Percentiles rank a stretch among this genome's conserved stretches.
phyloP scores from a whole-genome alignment of 2,113 vertebrate genomes.

The Collichthys lucidus region DNA sequence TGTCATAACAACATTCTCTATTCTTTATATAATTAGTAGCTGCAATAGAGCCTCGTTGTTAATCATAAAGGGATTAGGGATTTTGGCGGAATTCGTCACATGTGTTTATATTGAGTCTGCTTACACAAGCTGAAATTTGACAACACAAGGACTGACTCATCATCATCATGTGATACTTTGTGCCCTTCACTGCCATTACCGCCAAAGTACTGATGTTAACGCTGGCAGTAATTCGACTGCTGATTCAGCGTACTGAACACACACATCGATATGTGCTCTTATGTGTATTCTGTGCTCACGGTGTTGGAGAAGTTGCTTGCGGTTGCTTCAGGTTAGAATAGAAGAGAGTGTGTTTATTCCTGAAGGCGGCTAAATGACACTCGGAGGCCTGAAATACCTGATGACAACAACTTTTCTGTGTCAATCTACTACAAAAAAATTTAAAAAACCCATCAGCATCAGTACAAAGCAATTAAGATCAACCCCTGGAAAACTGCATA shows the following conservation, averaged over 20 bases:
- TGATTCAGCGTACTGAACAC: background rate
- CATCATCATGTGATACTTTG: background rate
- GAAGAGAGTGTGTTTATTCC: background rate
- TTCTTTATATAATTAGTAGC: background rate
- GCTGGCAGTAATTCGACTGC: background rate
- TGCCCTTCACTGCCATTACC: conserved; percentile 21
- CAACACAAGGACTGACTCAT: conserved; percentile 5
- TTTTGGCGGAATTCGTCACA: conserved; percentile 9
- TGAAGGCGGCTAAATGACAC: background rate
- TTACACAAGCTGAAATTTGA: conserved; percentile 15
- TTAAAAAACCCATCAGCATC: background rate
- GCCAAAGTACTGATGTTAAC: background rate
- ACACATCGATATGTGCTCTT: background rate
- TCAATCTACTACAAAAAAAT: background rate
- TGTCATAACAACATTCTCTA: background rate
- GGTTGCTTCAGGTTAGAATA: background rate
- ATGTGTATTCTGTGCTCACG: background rate
- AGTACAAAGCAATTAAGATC: background rate
- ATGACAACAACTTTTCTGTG: background rate
- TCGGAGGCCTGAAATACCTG: background rate
- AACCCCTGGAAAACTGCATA: background rate
- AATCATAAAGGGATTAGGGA: background rate
- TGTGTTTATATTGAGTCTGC: conserved; percentile 25
- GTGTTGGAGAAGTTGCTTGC: background rate
- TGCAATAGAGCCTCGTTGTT: conserved; percentile 7